Conservation (phyloP, 2,797 vertebrate species). For the Meriones psammophilus region DNA sequence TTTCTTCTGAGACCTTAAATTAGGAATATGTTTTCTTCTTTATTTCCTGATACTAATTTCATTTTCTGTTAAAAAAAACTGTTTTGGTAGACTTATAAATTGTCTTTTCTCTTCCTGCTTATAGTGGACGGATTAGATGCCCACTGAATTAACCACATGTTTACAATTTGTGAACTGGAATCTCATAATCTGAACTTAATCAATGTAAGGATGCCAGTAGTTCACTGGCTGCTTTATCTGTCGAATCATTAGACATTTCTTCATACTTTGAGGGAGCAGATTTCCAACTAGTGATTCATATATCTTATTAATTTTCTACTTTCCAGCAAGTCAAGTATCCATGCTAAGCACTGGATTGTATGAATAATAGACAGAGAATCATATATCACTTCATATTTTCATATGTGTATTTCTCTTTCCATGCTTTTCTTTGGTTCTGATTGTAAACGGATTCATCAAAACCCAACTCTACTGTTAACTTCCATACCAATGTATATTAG, state of each 20-base stretch:
- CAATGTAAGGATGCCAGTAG: not conserved
- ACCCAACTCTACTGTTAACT: not conserved
- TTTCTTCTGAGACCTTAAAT: not conserved
- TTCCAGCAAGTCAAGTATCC: not conserved
- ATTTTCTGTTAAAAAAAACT: not conserved
- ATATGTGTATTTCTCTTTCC: not conserved
- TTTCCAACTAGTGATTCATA: not conserved
- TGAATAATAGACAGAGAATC: not conserved
- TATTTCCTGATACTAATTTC: not conserved
- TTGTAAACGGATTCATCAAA: not conserved
- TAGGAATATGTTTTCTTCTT: not conserved
- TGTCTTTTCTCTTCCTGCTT: not conserved
- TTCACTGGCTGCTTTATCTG: not conserved
- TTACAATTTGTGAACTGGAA: not conserved
- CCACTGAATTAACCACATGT: not conserved
- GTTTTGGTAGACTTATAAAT: not conserved
- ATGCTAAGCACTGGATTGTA: not conserved
- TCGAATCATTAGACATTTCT: not conserved
- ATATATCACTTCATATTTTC: not conserved
- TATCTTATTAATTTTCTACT: not conserved
- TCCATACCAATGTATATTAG: not conserved
- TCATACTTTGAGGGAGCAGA: not conserved
- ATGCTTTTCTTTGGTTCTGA: not conserved
- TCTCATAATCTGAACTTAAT: not conserved
- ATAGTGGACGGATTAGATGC: not conserved